These are phyloP conservation scores for Chelidonichthys spinosus DNA, from an alignment of 2,797 vertebrate genomes.

Conservation along the genomic window DNA sequence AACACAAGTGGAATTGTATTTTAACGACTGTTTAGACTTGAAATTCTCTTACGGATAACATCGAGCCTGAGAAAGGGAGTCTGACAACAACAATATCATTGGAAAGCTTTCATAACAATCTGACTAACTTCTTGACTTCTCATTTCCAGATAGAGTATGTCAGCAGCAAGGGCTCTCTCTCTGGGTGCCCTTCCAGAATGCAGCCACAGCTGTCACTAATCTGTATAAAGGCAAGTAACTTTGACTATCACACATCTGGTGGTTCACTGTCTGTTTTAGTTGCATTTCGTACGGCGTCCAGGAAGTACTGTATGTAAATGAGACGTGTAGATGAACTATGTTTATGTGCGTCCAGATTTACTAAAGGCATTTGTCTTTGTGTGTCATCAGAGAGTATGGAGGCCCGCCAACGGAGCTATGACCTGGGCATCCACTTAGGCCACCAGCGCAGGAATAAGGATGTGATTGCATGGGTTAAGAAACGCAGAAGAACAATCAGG, in stretches of 20 bases:
- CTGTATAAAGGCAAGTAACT: constrained; percentile 93
- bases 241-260: background rate
- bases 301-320: background rate
- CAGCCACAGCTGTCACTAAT: constrained; percentile 98
- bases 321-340: background rate
- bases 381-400: constrained; percentile 93
- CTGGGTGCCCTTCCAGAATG: constrained; percentile 98
- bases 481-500: constrained; percentile 96
- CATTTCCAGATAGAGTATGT: constrained; percentile 92
- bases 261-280: background rate
- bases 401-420: constrained; percentile 94
- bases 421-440: constrained; percentile 96
- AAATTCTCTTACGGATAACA: background rate
- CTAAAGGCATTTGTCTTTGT: background rate
- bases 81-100: background rate
- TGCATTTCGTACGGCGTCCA: background rate
- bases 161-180: constrained; percentile 98
- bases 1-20: background rate
- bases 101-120: background rate
- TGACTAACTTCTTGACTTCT: constrained; percentile 13
- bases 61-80: background rate
- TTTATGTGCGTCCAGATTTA: background rate
- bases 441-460: constrained; percentile 97
- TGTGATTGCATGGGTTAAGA: constrained; percentile 98
- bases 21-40: too few species aligned